Evolutionary conservation across 1,140 invertebrate genomes (phyloP), one percentile per base, ranked within the genome.

Genomic region (Drosophila prosaltans): DNA sequence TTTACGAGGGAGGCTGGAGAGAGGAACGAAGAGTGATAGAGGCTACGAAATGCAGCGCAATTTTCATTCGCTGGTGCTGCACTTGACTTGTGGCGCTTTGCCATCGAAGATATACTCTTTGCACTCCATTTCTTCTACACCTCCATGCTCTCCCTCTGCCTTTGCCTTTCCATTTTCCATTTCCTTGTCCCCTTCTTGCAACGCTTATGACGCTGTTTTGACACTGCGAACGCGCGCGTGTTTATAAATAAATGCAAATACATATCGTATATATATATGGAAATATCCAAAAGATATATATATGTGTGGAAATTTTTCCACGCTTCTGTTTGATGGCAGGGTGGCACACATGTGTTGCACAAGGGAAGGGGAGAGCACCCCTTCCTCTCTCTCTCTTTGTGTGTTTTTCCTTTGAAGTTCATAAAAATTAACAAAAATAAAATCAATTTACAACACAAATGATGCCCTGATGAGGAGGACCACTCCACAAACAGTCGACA

Each of bases 361-460:
- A 60, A 24, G 3, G 10, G 1, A 16, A 16, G 39, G 36, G 21
- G 36, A 4, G 0, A 57, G 73, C 80, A 86, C 82, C 28, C 28
- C 28, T 30, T 30, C 28, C 28, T 30, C 2, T 2, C 82, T 83
- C 79, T 86, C 69, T 71, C n/a, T 24, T 54, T 40, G 24, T 48
- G 26, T 16, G 24, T 55, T 55, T 69, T 83, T 75, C 72, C 83
- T 86, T 86, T 86, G 83, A 86, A 86, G 83, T 86, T 88, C 83
- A 86, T 86, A 77, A 77, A 86, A 86, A 86, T 86, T 86, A 88
- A 86, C 80, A 74, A 88, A 88, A 16, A 16, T 16, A 16, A 86
- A 86, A 80, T 82, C 83, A 86, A 88, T 86, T 86, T 86, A 88
- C 57, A 72, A 59, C 80, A 80, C 83, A 86, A 88, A 88, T 81